Evolutionary conservation across 2,113 vertebrate species (phyloP).

Genomic region (Cochlearius cochlearius): DNA sequence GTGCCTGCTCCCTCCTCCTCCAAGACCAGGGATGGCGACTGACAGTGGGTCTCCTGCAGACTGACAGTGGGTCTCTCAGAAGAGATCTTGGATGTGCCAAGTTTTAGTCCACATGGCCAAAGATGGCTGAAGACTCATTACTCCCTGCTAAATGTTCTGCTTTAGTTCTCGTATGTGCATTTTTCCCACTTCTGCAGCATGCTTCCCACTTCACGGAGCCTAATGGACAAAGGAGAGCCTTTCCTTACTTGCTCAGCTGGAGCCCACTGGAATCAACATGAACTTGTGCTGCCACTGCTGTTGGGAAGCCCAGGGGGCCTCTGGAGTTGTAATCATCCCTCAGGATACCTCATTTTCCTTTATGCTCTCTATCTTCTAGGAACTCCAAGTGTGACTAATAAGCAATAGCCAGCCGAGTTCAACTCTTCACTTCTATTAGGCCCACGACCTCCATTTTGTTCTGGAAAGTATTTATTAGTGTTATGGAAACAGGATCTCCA

Average conservation of each 20-base stretch:
- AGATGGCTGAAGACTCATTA: neutral
- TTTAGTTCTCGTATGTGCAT: conserved; percentile 57
- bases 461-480: neutral
- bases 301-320: conserved; percentile 44
- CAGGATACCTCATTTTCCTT: conserved; percentile 22
- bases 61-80: neutral
- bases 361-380: neutral
- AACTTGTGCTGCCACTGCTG: conserved; percentile 65
- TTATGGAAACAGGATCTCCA: neutral
- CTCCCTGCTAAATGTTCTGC: conserved; percentile 53
- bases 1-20: neutral
- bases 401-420: neutral
- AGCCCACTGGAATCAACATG: neutral
- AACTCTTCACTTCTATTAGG: neutral
- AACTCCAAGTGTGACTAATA: neutral
- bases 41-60: neutral
- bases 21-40: neutral
- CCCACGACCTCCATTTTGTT: neutral
- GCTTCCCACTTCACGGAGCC: conserved; percentile 62
- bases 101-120: neutral
- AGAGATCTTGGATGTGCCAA: neutral
- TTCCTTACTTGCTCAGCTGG: conserved; percentile 45
- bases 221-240: conserved; percentile 34
- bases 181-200: conserved; percentile 42
- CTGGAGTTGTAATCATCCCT: conserved; percentile 1